phyloP scores from a whole-genome alignment of 2,888 invertebrate species.

The Himalopsyche kuldschensis region DNA sequence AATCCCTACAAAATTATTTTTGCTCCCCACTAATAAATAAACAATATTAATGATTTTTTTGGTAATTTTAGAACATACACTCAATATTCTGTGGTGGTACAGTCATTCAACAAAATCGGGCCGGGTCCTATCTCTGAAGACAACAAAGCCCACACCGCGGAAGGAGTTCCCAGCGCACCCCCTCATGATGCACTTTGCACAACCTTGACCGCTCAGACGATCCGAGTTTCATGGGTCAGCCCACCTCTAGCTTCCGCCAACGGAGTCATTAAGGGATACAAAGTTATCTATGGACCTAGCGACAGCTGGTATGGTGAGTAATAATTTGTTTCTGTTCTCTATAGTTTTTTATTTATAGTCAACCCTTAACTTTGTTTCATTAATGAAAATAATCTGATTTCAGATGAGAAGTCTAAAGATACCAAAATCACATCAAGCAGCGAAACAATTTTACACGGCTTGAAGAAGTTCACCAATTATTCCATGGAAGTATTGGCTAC shows the following conservation, averaged over 20 bases:
- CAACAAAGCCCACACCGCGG: constrained; percentile 88
- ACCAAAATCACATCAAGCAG: constrained; percentile 90
- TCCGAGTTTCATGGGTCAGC: constrained; percentile 92
- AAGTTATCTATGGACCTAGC: constrained; percentile 89
- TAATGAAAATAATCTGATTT: background rate
- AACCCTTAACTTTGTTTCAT: background rate
- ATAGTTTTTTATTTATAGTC: background rate
- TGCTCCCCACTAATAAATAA: constrained; percentile 6
- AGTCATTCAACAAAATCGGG: constrained; percentile 93
- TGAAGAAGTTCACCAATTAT: constrained; percentile 95
- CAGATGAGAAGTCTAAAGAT: constrained; percentile 78
- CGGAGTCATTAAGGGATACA: constrained; percentile 94
- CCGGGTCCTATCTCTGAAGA: constrained; percentile 90
- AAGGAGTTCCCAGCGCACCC: constrained; percentile 90
- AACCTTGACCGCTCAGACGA: constrained; percentile 90
- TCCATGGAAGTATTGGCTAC: constrained; percentile 95
- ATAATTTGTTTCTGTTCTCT: background rate
- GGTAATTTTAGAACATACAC: constrained; percentile 76
- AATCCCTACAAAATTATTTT: too few relatives aligned
- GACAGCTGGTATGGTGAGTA: constrained; percentile 89
- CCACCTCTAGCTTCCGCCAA: constrained; percentile 90
- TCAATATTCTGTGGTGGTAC: constrained; percentile 93
- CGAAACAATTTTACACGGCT: constrained; percentile 89
- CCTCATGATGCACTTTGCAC: constrained; percentile 92
- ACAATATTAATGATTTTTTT: constrained; percentile 41